These are phyloP conservation scores for Ladona fulva DNA, from an alignment of 1,140 invertebrate genomes.

Conservation along the genomic window DNA sequence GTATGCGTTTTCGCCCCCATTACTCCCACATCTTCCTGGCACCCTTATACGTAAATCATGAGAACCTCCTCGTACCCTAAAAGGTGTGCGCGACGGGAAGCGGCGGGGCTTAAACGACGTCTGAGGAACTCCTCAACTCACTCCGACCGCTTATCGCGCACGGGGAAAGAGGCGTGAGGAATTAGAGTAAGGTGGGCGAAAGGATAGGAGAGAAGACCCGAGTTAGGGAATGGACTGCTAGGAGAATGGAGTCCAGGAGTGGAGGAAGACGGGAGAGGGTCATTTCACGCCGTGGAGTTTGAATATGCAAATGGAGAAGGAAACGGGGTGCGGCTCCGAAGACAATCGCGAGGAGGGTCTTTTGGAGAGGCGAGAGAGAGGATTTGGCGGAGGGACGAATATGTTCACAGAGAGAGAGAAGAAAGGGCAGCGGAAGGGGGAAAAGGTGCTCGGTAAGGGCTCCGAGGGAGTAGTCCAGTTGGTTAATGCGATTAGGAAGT, in stretches of 20 bases:
- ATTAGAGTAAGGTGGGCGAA: neutral
- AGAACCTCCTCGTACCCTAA: too few species aligned
- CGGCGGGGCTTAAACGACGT: too few species aligned
- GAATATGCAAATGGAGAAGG: neutral
- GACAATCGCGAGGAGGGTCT: neutral
- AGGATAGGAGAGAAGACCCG: too few species aligned
- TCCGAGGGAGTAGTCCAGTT: neutral
- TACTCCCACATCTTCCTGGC: too few species aligned
- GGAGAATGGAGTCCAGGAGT: too few species aligned
- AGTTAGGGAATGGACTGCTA: too few species aligned
- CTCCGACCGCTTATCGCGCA: too few species aligned
- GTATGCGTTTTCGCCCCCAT: too few species aligned
- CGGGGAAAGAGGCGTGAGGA: neutral
- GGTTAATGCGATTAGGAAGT: neutral
- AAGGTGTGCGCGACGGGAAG: too few species aligned
- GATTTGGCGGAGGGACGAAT: neutral
- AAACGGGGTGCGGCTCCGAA: neutral
- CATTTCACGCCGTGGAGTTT: neutral
- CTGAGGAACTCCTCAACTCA: too few species aligned
- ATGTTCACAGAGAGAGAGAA: neutral
- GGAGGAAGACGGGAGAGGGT: neutral
- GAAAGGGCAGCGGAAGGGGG: neutral
- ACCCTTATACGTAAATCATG: too few species aligned
- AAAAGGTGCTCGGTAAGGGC: neutral
- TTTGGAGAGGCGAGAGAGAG: neutral